Conservation (phyloP, 2,797 vertebrate genomes). For the Hirundo rustica region DNA sequence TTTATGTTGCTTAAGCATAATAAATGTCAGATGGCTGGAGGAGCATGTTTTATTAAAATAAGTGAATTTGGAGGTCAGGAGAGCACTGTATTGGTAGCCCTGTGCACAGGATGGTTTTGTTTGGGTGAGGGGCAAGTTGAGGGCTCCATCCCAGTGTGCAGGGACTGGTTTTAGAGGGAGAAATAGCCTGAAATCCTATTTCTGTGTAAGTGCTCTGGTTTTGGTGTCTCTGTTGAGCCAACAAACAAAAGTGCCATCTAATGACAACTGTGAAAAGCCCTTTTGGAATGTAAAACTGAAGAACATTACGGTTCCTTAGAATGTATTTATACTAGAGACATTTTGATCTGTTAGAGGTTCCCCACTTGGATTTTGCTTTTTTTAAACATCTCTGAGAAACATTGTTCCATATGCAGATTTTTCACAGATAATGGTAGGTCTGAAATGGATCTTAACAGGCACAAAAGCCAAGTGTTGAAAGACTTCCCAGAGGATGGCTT, state of each 20-base stretch:
- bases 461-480: not conserved
- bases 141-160: not conserved
- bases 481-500: not conserved
- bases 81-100: not conserved
- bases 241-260: not conserved
- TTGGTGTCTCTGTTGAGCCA: not conserved
- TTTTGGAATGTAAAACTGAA: not conserved
- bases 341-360: not conserved
- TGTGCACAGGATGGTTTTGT: not conserved
- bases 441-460: not conserved
- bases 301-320: not conserved
- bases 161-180: not conserved
- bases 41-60: conserved; percentile 43
- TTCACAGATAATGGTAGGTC: not conserved
- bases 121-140: not conserved
- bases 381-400: not conserved
- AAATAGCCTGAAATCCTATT: not conserved
- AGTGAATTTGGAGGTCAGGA: conserved; percentile 27
- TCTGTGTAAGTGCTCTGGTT: accelerated
- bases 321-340: not conserved
- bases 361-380: not conserved
- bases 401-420: not conserved
- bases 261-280: not conserved
- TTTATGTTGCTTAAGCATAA: conserved; percentile 59
- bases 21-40: conserved; percentile 56